These are phyloP conservation scores for Parazoanthus atlanticus DNA, from an alignment of 92 coral and sea anemone species.

Conservation along the genomic window DNA sequence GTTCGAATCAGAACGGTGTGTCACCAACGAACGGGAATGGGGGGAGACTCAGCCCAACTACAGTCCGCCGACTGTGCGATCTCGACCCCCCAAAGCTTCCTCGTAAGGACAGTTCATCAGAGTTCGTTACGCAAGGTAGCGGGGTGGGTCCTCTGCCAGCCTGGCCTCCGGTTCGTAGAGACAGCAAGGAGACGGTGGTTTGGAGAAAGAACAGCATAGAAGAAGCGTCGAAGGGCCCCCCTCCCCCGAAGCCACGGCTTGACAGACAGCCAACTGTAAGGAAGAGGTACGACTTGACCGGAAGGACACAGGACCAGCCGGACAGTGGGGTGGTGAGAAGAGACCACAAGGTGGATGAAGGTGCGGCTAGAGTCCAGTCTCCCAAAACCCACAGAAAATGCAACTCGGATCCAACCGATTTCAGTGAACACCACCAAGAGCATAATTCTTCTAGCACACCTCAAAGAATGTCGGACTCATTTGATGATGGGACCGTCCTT, in stretches of 20 bases:
- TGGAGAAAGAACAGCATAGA: constrained; percentile 17
- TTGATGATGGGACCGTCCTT: constrained; percentile 46
- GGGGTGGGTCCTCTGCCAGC: constrained; percentile 54
- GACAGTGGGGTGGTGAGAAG: constrained; percentile 34
- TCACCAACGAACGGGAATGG: constrained; percentile 50
- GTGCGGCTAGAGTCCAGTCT: constrained; percentile 45
- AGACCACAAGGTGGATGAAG: constrained; percentile 50
- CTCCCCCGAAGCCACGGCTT: constrained; percentile 84
- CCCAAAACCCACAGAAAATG: constrained; percentile 61
- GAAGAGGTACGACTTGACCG: constrained; percentile 70
- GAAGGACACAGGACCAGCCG: constrained; percentile 38
- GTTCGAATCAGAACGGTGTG: constrained; percentile 67
- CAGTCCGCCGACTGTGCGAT: constrained; percentile 89
- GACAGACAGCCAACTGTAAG: constrained; percentile 82
- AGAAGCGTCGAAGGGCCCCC: constrained; percentile 44
- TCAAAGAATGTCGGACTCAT: constrained; percentile 60
- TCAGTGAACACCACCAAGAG: constrained; percentile 40
- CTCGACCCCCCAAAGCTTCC: constrained; percentile 73
- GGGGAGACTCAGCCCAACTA: constrained; percentile 78
- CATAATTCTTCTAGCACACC: constrained; percentile 16
- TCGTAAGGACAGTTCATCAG: constrained; percentile 48
- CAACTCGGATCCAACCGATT: constrained; percentile 80
- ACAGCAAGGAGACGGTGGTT: constrained; percentile 62
- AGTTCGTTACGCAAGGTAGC: constrained; percentile 7
- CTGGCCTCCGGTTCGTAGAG: constrained; percentile 67